Percentiles rank a stretch among this genome's conserved stretches.
Evolutionary conservation across 2,113 vertebrate species (phyloP).

Genomic region (Quiscalus mexicanus): DNA sequence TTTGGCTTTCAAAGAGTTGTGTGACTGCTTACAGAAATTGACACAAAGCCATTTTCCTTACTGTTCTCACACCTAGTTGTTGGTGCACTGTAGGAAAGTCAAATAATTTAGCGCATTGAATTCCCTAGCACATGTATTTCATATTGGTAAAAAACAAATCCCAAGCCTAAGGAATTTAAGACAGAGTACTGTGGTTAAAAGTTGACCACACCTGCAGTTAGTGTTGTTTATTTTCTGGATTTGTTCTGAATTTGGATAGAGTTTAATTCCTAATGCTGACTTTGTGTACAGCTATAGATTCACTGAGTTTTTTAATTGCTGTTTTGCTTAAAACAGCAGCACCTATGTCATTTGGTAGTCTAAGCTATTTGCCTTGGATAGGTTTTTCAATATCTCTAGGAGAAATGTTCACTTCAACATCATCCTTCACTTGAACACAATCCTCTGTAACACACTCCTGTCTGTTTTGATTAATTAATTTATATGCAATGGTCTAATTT

Average conservation of each 20-base stretch:
- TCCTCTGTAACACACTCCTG: background rate
- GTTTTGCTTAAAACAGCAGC: background rate
- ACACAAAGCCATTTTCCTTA: background rate
- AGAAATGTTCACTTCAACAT: background rate
- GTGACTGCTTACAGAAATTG: background rate
- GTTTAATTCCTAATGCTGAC: background rate
- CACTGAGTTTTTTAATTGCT: background rate
- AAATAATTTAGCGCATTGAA: background rate
- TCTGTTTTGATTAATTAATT: background rate
- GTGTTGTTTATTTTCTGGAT: background rate
- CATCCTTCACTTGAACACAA: background rate
- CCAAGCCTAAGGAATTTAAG: background rate
- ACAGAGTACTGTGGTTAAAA: background rate
- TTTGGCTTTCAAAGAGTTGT: background rate
- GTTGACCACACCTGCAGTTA: background rate
- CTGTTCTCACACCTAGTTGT: fast-evolving
- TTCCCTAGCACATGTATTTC: background rate
- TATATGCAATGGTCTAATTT: background rate
- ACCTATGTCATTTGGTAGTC: background rate
- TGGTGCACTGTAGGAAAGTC: background rate
- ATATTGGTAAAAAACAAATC: background rate
- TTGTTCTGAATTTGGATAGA: background rate
- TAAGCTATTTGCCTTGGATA: background rate
- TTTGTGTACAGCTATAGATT: background rate
- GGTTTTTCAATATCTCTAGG: background rate